Conservation (phyloP, 23 tunicate species). For the Trididemnum clinides region DNA sequence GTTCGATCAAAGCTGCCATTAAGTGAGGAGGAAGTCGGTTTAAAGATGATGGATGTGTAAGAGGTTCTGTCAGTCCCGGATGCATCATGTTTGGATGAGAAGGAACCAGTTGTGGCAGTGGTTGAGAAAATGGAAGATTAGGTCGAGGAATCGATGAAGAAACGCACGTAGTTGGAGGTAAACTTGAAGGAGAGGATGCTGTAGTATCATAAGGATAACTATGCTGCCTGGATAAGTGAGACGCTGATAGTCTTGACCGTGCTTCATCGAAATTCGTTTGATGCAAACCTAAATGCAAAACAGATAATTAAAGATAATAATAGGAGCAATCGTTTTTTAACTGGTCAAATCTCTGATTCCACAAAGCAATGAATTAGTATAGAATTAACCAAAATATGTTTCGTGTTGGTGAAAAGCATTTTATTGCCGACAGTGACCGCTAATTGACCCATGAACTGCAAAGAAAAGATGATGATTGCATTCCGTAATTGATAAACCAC, state of each 20-base stretch:
- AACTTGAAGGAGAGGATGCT: slow-evolving; percentile 35
- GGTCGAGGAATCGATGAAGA: slow-evolving; percentile 12
- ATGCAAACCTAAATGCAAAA: slow-evolving; percentile 22
- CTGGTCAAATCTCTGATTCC: background rate
- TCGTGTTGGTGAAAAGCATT: slow-evolving; percentile 2
- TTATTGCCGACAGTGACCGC: background rate
- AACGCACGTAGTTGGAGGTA: background rate
- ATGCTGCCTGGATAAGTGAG: slow-evolving; percentile 42
- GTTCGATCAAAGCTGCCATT: slow-evolving; percentile 68
- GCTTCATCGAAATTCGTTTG: slow-evolving; percentile 16
- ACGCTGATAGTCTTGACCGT: background rate
- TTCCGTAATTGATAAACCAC: background rate
- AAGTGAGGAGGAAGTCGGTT: slow-evolving; percentile 68
- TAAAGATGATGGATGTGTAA: slow-evolving; percentile 60
- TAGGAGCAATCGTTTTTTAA: background rate
- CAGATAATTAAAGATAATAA: background rate
- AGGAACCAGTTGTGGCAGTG: slow-evolving; percentile 9
- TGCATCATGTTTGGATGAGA: slow-evolving; percentile 42
- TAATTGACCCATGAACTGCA: background rate
- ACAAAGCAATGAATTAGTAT: background rate
- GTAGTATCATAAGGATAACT: slow-evolving; percentile 22
- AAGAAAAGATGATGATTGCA: background rate
- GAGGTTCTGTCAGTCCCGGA: slow-evolving; percentile 31
- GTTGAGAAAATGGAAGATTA: slow-evolving; percentile 44
- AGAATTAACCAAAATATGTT: background rate